Base-by-base conservation (phyloP, 2,888 invertebrate species). In the Pristionchus japonicus region DNA sequence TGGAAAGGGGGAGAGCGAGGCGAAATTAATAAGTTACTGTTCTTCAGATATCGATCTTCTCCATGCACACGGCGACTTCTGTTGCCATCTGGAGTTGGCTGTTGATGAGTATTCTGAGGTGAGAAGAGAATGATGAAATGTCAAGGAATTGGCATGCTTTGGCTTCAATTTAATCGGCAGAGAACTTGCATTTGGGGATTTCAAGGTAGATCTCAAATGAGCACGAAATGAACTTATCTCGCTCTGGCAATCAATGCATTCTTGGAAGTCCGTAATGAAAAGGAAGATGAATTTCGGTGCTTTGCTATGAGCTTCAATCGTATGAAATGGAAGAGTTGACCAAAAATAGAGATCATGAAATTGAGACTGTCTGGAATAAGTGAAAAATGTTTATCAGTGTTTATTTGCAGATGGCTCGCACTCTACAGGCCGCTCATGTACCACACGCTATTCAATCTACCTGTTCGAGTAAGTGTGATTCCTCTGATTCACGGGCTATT, bases 21-120 rank as follows among this genome's bases (percentile, higher is more conserved):
- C 20, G n/a, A 40, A 85, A 85, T 64, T 43, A 85, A 27, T 27
- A n/a, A 15, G 34, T 52, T 40, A 27, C 40, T 40, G 4, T 49
- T 40, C 27, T 64, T 17, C 67, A 88, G 88, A 43, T 88, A 23
- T 57, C 88, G 40, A 74, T 88, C 15, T 88, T 88, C 85, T 67
- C 61, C 52, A 47, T 84, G 34, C 88, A 88, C 47, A 57, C 88
- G 27, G 88, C 85, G 3, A 88, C 88, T 0, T 88, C 88, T 11
- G 57, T 88, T 3, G 88, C 88, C 37, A 88, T 88, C 27, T 88
- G 88, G 88, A 70, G 74, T 4, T 88, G 88, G 88, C 74, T 88
- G 52, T 70, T 88, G 3, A 84, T 88, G 88, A 84, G 77, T 23
- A 86, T 86, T 52, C 74, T 86, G 27, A 77, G 77, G 77, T 77